Evolutionary conservation across 2,888 invertebrate species (phyloP).

Genomic region (Clitarchus hookeri): DNA sequence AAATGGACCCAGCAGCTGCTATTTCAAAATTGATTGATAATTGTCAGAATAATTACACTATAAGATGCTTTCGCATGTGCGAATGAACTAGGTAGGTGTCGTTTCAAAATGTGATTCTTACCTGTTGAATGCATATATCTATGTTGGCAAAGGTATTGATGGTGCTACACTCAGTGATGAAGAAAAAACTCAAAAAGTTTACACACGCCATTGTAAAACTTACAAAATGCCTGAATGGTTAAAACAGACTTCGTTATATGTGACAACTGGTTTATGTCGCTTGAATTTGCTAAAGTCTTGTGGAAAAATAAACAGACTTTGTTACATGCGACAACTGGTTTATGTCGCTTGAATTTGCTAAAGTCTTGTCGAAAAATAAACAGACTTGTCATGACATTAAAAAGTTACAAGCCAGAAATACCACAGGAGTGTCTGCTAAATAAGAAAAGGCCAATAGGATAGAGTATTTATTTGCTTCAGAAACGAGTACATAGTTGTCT

Average conservation of each 20-base stretch:
- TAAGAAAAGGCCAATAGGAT: neutral
- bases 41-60: conserved; percentile 16
- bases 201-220: conserved; percentile 42
- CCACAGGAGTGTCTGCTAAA: conserved; percentile 32
- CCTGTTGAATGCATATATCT: conserved; percentile 38
- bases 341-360: conserved; percentile 41
- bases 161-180: conserved; percentile 32
- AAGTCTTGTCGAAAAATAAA: conserved; percentile 38
- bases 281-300: conserved; percentile 41
- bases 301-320: conserved; percentile 40
- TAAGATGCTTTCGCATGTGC: conserved; percentile 34
- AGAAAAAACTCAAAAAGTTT: conserved; percentile 38
- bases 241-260: conserved; percentile 45
- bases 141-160: conserved; percentile 35
- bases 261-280: conserved; percentile 46
- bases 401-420: conserved; percentile 43
- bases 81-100: conserved; percentile 40
- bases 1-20: too few species aligned
- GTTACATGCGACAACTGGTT: conserved; percentile 48
- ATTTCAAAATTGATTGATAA: too few species aligned
- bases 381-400: conserved; percentile 45
- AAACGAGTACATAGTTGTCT: neutral
- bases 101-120: conserved; percentile 40
- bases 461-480: neutral
- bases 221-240: conserved; percentile 36